These are phyloP conservation scores for Eolophus roseicapilla DNA, from an alignment of 2,113 vertebrate genomes.

Conservation along the genomic window DNA sequence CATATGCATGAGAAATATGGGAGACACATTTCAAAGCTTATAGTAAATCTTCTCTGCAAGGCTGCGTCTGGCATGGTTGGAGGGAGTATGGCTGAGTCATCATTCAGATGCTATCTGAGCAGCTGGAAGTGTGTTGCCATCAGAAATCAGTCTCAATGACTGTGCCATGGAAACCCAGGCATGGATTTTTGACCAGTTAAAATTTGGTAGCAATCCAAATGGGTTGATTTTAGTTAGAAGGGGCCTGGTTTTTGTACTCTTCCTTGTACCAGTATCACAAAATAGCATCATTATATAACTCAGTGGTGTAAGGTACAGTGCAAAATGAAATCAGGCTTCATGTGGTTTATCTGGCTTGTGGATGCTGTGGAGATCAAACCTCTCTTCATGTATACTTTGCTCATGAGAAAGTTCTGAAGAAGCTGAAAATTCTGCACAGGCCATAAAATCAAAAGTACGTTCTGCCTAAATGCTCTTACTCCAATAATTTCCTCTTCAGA, in stretches of 20 bases:
- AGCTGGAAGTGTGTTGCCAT: constrained; percentile 53
- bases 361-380: background rate
- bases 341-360: background rate
- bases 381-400: background rate
- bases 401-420: constrained; percentile 12
- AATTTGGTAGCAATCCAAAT: background rate
- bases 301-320: background rate
- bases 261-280: background rate
- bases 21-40: constrained; percentile 49
- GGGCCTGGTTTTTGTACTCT: background rate
- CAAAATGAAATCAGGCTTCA: background rate
- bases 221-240: background rate
- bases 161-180: constrained; percentile 40
- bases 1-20: constrained; percentile 34
- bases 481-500: background rate
- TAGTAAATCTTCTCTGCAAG: constrained; percentile 46
- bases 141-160: constrained; percentile 50
- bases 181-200: constrained; percentile 20
- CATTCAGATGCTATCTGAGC: constrained; percentile 54
- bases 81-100: constrained; percentile 54
- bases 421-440: background rate
- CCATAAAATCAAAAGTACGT: background rate
- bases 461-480: constrained; percentile 34
- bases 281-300: background rate
- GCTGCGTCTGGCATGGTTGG: constrained; percentile 44